Evolutionary conservation across 1,140 invertebrate genomes (phyloP), one percentile per base, ranked within the genome.

Genomic region (Epicauta chinensis): DNA sequence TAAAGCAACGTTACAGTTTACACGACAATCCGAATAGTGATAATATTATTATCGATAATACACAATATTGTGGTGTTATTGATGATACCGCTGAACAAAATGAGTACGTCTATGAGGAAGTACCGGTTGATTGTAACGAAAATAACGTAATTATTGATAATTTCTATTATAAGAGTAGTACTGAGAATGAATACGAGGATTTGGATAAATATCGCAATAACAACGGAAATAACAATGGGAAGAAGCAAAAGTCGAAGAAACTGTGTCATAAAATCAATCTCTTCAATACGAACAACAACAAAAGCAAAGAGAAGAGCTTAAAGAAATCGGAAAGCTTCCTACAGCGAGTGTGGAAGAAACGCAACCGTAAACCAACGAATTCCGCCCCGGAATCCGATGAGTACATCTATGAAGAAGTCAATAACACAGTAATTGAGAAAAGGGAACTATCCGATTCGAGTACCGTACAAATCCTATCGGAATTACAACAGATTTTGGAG

Each of bases 291-390:
- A 48, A 44, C 9, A 46, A 50, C 7, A 7, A 7, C 11, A 47
- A 55, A 3, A 34, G 12, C 3, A 39, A 58, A 41, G n/a, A 13
- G 17, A 60, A 61, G 42, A 13, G 10, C 13, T 3, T 58, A 13
- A 59, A 53, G 30, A 62, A 57, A 42, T 51, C 55, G 1, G 29
- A 47, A 16, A 63, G 56, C 52, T 65, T 65, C 15, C 32, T 65
- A 10, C 45, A 56, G 12, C 36, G 53, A 45, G 43, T 65, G 4
- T 65, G 51, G 53, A 56, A 37, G 14, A 62, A 38, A 35, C 60
- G 60, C 4, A 38, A 32, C 2, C 7, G 53, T 41, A 42, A 55
- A 34, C 37, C 55, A 58, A 51, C 51, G 44, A 57, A 52, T 14
- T 52, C 59, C n/a, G 38, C 42, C 13, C 32, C 44, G 13, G 42